Evolutionary conservation across 2,888 invertebrate genomes (phyloP).

Genomic region (Anticlea derivata): DNA sequence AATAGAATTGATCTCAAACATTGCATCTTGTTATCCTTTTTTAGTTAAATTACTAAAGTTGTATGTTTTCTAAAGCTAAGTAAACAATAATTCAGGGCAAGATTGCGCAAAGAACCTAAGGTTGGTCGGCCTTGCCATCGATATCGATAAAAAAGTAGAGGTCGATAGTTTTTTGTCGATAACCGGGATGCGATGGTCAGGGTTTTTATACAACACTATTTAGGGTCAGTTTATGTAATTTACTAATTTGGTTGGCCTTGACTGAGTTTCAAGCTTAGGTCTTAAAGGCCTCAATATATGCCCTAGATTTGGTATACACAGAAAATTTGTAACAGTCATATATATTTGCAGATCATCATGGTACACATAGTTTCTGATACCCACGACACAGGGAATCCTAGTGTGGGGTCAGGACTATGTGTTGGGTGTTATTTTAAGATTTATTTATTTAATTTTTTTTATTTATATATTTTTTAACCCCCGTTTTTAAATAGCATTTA

Average conservation of each 20-base stretch:
- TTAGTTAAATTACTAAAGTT: too few relatives aligned
- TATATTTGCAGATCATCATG: too few relatives aligned
- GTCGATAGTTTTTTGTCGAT: conserved; percentile 57
- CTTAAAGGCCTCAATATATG: conserved; percentile 22
- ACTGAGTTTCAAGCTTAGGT: conserved; percentile 45
- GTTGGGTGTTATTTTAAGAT: too few relatives aligned
- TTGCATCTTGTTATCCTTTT: too few relatives aligned
- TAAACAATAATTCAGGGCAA: conserved; percentile 18
- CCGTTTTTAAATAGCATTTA: too few relatives aligned
- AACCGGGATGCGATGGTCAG: conserved; percentile 58
- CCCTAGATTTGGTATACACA: conserved; percentile 9
- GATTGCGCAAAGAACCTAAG: conserved; percentile 27
- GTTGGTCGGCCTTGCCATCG: conserved; percentile 44
- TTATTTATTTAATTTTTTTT: too few relatives aligned
- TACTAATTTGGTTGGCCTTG: conserved; percentile 45
- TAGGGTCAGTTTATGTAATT: conserved; percentile 46
- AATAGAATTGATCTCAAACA: too few relatives aligned
- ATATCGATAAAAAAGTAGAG: conserved; percentile 54
- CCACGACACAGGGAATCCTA: too few relatives aligned
- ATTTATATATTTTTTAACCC: too few relatives aligned
- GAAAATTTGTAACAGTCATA: too few relatives aligned
- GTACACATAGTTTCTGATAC: too few relatives aligned
- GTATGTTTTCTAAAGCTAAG: conserved; percentile 14
- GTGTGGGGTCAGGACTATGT: too few relatives aligned
- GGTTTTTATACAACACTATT: conserved; percentile 48